These are phyloP conservation scores for Acromyrmex charruanus DNA, from an alignment of 1,140 invertebrate species.

Conservation along the genomic window DNA sequence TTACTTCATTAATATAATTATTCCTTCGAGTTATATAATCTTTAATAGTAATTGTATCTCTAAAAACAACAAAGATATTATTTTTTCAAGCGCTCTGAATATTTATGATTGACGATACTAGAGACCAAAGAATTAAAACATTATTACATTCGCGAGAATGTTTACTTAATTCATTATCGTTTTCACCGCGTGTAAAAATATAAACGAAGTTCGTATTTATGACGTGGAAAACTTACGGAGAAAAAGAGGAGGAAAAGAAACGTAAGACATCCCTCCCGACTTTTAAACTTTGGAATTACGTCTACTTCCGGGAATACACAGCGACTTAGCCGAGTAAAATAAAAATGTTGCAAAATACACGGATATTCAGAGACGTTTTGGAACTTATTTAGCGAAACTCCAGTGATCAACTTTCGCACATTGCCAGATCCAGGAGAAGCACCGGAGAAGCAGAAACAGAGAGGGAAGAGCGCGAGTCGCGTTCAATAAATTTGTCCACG, in stretches of 20 bases:
- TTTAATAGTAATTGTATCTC: neutral
- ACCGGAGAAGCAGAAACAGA: neutral
- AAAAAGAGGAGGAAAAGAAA: conserved; percentile 5
- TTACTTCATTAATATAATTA: neutral
- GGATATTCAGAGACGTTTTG: conserved; percentile 59
- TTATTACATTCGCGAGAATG: conserved; percentile 9
- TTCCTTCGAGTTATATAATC: neutral
- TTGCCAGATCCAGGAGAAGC: neutral
- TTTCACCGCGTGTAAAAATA: conserved; percentile 32
- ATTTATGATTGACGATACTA: neutral
- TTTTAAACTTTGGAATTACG: conserved; percentile 60
- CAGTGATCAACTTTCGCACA: conserved; percentile 49
- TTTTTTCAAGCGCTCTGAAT: neutral
- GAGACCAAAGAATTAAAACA: conserved; percentile 9
- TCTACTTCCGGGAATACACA: conserved; percentile 27
- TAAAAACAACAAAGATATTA: neutral
- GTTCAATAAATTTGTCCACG: conserved; percentile 56
- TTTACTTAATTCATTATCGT: conserved; percentile 51
- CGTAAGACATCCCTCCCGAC: conserved; percentile 12
- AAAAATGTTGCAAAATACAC: conserved; percentile 56
- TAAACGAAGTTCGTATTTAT: conserved; percentile 55
- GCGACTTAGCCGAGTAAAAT: conserved; percentile 31
- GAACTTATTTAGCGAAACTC: conserved; percentile 55
- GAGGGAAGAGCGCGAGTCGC: neutral
- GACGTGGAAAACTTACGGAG: conserved; percentile 1